A percentile compares a stretch with the other conserved stretches of the same genome.
Evolutionary conservation across 2,113 vertebrate genomes (phyloP).

Genomic region (Noctilio leporinus): DNA sequence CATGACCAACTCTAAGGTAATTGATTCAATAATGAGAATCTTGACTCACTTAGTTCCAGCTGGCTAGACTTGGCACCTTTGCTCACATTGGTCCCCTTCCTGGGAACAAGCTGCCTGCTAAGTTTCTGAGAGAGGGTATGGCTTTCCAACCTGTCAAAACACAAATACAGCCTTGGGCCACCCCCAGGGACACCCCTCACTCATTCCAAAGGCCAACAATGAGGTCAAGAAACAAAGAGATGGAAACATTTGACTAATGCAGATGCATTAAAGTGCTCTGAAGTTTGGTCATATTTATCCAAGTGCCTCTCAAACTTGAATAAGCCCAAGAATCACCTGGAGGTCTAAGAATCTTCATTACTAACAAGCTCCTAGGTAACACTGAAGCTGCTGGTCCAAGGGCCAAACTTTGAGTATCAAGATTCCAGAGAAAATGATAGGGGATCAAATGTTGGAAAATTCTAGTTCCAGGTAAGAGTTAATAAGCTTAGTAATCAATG

Average conservation of each 20-base stretch:
- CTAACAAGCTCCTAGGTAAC: neutral
- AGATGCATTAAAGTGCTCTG: neutral
- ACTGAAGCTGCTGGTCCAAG: fast-evolving
- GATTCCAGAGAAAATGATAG: neutral
- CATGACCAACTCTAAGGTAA: neutral
- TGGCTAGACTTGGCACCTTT: neutral
- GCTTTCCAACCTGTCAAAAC: neutral
- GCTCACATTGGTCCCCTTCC: neutral
- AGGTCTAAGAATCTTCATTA: neutral
- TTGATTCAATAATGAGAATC: neutral
- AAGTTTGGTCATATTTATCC: neutral
- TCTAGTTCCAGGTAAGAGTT: too few species aligned
- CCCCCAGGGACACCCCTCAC: neutral
- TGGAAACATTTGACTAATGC: neutral
- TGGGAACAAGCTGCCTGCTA: neutral
- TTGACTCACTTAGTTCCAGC: neutral
- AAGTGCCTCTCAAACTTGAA: neutral
- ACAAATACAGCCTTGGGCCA: neutral
- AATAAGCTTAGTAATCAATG: too few species aligned
- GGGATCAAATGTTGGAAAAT: too few species aligned
- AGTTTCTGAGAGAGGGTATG: neutral
- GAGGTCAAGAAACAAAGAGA: neutral
- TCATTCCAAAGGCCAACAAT: neutral
- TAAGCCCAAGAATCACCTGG: neutral
- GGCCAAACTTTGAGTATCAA: neutral